Evolutionary conservation across 2,888 invertebrate genomes (phyloP).

Genomic region (Prionchulus punctatus): DNA sequence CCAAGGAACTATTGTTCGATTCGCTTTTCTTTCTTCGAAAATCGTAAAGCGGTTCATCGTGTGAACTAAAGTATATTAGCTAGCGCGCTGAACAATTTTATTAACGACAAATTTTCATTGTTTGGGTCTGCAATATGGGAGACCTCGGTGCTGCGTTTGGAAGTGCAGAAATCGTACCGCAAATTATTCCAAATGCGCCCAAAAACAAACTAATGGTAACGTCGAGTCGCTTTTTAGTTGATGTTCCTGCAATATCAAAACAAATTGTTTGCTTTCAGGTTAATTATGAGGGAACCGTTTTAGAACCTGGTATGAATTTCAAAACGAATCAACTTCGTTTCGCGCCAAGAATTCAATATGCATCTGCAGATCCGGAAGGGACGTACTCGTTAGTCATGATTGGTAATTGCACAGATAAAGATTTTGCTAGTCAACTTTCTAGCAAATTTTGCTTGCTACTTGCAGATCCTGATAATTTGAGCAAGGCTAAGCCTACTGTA

Average conservation of each 20-base stretch:
- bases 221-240: neutral
- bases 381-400: conserved; percentile 30
- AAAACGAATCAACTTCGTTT: conserved; percentile 24
- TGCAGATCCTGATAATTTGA: conserved; percentile 32
- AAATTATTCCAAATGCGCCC: conserved; percentile 26
- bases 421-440: no score
- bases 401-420: no score
- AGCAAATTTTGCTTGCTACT: no score
- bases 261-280: conserved; percentile 16
- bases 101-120: no score
- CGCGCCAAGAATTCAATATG: conserved; percentile 25
- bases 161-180: conserved; percentile 26
- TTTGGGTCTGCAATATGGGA: no score
- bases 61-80: no score
- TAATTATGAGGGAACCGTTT: conserved; percentile 26
- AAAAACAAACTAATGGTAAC: conserved; percentile 19
- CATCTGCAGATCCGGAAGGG: conserved; percentile 26
- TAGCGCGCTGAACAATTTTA: no score
- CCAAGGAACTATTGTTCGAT: no score
- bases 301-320: conserved; percentile 25
- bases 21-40: no score
- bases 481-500: conserved; percentile 29
- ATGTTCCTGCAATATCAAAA: neutral
- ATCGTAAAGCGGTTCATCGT: no score
- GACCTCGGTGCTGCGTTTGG: conserved; percentile 18